Evolutionary conservation across 2,888 invertebrate genomes (phyloP), one percentile per base, ranked within the genome.

Genomic region (Nomada flava): DNA sequence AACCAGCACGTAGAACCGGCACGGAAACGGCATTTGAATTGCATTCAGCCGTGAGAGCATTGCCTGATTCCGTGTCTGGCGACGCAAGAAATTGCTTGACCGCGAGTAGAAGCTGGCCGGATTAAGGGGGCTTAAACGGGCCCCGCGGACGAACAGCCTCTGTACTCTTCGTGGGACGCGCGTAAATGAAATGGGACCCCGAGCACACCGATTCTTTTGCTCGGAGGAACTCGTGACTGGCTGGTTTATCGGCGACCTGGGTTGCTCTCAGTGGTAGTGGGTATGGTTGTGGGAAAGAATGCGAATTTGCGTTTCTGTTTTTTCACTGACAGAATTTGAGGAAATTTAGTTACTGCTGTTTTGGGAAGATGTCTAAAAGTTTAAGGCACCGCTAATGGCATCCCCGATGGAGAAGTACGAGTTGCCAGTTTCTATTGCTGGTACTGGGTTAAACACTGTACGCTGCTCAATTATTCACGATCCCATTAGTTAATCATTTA

Each of bases 1-100:
- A 76, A 79, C 79, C 71, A 63, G 76, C 76, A 79, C 71, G 77
- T 59, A 75, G 67, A 65, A 60, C 53, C 72, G 65, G 64, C 73
- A 79, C 73, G 79, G 75, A 76, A 84, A 77, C 76, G 79, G 79
- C 75, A 79, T 79, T 85, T 81, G 77, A 76, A 81, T 82, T 78
- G 84, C 82, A 86, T 79, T 86, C 73, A 64, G 65, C 55, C 82
- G 72, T 79, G 72, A 86, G 79, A 86, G 83, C 79, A 87, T 85
- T 79, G 79, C 76, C 75, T 81, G 76, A 87, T 85, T 85, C 87
- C 85, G 71, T 73, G 82, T 87, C 69, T 69, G 70, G 29, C 76
- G 74, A 57, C 70, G 63, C 79, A 84, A 86, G 84, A 76, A 84
- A 86, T 81, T 73, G 74, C 70, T 57, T 60, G 84, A 74, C 74